phyloP scores from a whole-genome alignment of 2,888 invertebrate species.

The Parapristionchus giblindavisi region DNA sequence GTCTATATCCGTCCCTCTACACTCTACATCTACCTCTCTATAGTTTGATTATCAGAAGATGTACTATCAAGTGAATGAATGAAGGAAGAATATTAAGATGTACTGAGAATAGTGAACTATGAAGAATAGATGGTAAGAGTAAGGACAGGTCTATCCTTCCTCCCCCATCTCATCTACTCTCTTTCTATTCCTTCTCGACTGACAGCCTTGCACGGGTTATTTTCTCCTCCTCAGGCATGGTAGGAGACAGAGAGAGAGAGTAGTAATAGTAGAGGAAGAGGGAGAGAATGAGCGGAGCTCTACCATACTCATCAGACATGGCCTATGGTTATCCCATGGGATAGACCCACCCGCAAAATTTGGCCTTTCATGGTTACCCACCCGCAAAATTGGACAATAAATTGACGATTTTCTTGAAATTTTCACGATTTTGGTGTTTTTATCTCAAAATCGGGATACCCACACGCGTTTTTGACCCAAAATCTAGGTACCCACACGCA shows the following conservation, averaged over 20 bases:
- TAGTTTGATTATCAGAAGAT: constrained; percentile 26
- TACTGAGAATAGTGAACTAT: not conserved
- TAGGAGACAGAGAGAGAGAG: not conserved
- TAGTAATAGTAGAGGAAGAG: not conserved
- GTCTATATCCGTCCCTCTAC: constrained; percentile 30
- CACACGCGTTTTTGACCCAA: too few relatives aligned
- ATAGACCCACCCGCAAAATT: too few relatives aligned
- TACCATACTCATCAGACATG: too few relatives aligned
- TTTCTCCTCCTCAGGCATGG: constrained; percentile 15
- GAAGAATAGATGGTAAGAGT: constrained; percentile 23
- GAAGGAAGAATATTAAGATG: not conserved
- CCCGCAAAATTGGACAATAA: too few relatives aligned
- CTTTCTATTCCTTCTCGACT: not conserved
- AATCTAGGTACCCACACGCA: too few relatives aligned
- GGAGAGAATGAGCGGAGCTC: too few relatives aligned
- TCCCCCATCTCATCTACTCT: not conserved
- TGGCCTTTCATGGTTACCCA: too few relatives aligned
- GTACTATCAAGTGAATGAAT: constrained; percentile 10
- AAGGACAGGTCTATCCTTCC: constrained; percentile 28
- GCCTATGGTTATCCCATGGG: too few relatives aligned
- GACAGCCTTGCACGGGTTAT: too few relatives aligned
- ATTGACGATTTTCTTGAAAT: too few relatives aligned
- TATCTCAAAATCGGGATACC: too few relatives aligned
- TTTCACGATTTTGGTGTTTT: too few relatives aligned
- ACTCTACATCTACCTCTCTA: constrained; percentile 12